Percentiles rank a stretch among this genome's conserved stretches.
phyloP scores from a whole-genome alignment of 2,888 invertebrate species.

The Eurois occulta region DNA sequence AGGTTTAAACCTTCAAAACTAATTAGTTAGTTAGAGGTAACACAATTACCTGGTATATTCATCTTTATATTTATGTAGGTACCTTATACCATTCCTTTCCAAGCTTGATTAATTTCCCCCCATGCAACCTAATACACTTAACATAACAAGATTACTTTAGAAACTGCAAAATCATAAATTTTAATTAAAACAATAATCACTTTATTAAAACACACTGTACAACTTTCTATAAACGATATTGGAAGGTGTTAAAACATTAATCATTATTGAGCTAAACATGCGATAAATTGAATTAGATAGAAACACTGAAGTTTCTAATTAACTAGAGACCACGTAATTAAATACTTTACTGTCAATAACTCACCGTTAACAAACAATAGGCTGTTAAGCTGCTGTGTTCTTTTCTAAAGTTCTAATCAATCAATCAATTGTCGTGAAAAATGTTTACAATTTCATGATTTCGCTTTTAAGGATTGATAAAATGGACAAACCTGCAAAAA shows the following conservation, averaged over 20 bases:
- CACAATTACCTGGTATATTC: not conserved
- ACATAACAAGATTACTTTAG: conserved; percentile 19
- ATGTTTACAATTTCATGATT: not conserved
- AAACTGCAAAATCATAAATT: conserved; percentile 21
- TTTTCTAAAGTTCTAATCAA: not conserved
- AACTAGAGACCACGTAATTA: not conserved
- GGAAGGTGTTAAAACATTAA: conserved; percentile 26
- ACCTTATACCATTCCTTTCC: not conserved
- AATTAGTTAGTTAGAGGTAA: not conserved
- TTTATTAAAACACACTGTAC: conserved; percentile 20
- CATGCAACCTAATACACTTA: conserved; percentile 13
- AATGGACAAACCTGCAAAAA: not conserved
- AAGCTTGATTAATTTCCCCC: conserved; percentile 26
- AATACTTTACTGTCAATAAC: not conserved
- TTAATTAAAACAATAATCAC: conserved; percentile 46
- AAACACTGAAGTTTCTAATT: conserved; percentile 17
- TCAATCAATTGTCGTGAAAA: not conserved
- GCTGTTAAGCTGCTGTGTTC: not conserved
- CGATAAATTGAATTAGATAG: conserved; percentile 31
- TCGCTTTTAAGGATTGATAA: not conserved
- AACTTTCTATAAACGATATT: conserved; percentile 41
- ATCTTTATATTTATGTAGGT: not conserved
- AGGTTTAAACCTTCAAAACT: not conserved
- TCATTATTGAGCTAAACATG: conserved; percentile 14
- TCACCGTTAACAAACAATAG: not conserved